These are phyloP conservation scores for Procavia capensis DNA, from an alignment of 2,113 vertebrate species.

Conservation along the genomic window DNA sequence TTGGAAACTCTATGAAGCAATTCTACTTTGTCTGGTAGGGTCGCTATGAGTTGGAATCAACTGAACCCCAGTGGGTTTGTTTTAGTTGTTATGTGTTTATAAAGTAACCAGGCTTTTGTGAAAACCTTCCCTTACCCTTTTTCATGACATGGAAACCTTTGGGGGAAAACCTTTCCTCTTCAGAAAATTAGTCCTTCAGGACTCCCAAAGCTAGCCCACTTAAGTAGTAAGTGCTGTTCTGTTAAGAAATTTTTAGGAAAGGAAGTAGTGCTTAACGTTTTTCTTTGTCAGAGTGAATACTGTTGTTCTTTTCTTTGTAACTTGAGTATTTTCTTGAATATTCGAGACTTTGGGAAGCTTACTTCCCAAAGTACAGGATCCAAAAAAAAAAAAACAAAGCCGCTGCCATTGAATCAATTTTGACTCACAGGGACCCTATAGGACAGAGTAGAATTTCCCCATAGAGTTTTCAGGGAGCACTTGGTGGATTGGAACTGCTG, in stretches of 20 bases:
- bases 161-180: neutral
- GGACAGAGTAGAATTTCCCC: too few species aligned
- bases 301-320: neutral
- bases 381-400: too few species aligned
- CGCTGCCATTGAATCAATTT: too few species aligned
- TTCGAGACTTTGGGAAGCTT: neutral
- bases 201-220: neutral
- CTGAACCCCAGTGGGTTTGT: too few species aligned
- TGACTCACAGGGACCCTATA: too few species aligned
- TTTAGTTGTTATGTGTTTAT: too few species aligned
- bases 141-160: neutral
- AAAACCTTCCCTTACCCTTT: neutral
- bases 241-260: neutral
- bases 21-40: too few species aligned
- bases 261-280: neutral
- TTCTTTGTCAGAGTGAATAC: neutral
- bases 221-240: neutral
- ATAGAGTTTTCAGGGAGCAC: too few species aligned
- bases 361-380: too few species aligned
- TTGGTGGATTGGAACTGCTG: too few species aligned
- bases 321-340: constrained; percentile 5
- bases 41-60: too few species aligned
- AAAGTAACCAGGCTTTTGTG: neutral
- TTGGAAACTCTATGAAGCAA: too few species aligned
- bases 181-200: neutral